Conservation (phyloP, 1,140 invertebrate species). For the Drosophila orena region DNA sequence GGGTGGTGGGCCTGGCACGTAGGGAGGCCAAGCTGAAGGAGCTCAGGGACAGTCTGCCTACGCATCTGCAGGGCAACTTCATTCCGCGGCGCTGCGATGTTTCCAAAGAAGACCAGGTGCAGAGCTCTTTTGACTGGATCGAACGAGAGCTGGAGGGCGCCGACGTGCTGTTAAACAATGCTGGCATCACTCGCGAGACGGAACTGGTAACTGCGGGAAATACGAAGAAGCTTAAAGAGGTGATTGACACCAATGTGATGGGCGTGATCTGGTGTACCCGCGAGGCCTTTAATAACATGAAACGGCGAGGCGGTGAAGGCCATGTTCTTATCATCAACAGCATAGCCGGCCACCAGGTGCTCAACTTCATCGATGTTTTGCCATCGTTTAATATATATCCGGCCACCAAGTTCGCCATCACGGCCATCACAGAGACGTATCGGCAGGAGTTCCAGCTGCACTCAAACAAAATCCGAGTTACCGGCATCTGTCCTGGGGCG, state of each 20-base stretch:
- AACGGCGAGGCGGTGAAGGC: constrained; percentile 87
- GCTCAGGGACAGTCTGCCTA: constrained; percentile 63
- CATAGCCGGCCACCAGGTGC: constrained; percentile 80
- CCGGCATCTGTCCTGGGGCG: constrained; percentile 87
- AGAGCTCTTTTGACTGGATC: constrained; percentile 88
- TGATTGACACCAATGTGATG: constrained; percentile 90
- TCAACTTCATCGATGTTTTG: constrained; percentile 80
- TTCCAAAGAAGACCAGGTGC: constrained; percentile 88
- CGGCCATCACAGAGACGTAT: constrained; percentile 87
- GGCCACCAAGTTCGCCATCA: constrained; percentile 88
- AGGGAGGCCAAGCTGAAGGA: constrained; percentile 87
- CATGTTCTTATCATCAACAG: constrained; percentile 86
- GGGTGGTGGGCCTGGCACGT: constrained; percentile 90
- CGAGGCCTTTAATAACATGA: constrained; percentile 89
- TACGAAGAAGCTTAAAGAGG: constrained; percentile 76
- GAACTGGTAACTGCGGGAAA: constrained; percentile 85
- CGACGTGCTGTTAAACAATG: constrained; percentile 91
- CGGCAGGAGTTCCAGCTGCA: constrained; percentile 86
- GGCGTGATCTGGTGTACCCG: constrained; percentile 89
- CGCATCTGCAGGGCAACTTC: constrained; percentile 81
- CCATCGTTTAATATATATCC: constrained; percentile 86
- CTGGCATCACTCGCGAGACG: constrained; percentile 87
- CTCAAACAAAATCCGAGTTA: constrained; percentile 87
- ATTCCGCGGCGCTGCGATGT: constrained; percentile 87
- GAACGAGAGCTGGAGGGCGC: constrained; percentile 88